Evolutionary conservation across 2,113 vertebrate species (phyloP).

Genomic region (Diphyllodes magnificus): DNA sequence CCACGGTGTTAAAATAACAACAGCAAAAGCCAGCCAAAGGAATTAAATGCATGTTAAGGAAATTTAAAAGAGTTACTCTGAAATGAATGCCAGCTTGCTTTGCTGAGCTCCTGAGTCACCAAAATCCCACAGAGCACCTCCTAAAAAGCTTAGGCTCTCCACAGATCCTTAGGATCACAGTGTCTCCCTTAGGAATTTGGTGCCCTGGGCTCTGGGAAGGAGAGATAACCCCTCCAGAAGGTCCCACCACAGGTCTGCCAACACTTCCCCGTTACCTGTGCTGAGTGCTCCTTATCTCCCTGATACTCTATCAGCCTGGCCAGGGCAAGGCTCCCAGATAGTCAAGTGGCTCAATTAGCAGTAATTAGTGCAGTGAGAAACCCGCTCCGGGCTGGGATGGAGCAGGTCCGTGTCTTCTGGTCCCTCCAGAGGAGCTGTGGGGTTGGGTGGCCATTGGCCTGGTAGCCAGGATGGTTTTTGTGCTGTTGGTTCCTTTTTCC

Average conservation of each 20-base stretch:
- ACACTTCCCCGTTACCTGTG: constrained; percentile 2
- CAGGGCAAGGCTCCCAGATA: background rate
- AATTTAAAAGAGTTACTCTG: background rate
- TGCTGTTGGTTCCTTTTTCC: background rate
- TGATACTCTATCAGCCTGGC: constrained; percentile 23
- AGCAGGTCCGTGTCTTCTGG: background rate
- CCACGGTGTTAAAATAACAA: background rate
- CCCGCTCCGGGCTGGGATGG: accelerated
- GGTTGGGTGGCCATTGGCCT: background rate
- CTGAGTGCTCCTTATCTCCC: constrained; percentile 29
- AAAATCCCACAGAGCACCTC: background rate
- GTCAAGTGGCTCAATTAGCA: constrained; percentile 31
- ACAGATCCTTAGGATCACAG: accelerated
- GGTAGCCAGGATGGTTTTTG: background rate
- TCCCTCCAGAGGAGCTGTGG: background rate
- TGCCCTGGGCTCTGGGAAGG: background rate
- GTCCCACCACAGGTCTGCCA: background rate
- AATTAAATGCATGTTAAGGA: constrained; percentile 35
- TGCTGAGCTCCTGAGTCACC: background rate
- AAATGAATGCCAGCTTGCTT: constrained; percentile 27
- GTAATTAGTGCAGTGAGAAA: background rate
- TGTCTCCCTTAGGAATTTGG: accelerated
- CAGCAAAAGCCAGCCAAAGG: constrained; percentile 5
- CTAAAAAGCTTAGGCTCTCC: background rate
- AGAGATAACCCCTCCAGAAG: background rate